Percentiles rank a stretch among this genome's conserved stretches.
phyloP scores from a whole-genome alignment of 2,797 vertebrate genomes.

The Dryobates pubescens region DNA sequence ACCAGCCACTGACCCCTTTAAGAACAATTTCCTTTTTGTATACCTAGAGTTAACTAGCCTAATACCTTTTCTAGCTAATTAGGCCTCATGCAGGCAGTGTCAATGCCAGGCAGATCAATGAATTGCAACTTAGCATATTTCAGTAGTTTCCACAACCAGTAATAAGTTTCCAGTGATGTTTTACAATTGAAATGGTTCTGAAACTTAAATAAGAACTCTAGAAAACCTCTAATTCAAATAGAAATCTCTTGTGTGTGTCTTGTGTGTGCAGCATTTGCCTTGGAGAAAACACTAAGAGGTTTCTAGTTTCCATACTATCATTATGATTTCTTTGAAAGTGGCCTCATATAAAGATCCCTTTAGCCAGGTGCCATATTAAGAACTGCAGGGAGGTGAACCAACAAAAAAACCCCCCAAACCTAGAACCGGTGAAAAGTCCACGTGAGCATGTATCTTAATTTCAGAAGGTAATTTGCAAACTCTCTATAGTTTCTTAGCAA shows the following conservation, averaged over 20 bases:
- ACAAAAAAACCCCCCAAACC: not conserved
- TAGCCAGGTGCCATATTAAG: constrained; percentile 28
- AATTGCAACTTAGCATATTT: not conserved
- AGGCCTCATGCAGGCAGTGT: not conserved
- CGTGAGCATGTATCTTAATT: constrained; percentile 7
- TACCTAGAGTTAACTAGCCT: not conserved
- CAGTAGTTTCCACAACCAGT: not conserved
- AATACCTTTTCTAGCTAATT: constrained; percentile 19
- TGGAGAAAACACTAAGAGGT: not conserved
- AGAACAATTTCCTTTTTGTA: constrained; percentile 21
- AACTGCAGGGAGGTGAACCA: not conserved
- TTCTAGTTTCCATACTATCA: constrained; percentile 18
- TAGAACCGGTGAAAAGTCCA: not conserved
- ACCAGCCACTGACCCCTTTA: constrained; percentile 33
- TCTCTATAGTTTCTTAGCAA: not conserved
- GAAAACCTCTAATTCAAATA: constrained; percentile 55
- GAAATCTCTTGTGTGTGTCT: constrained; percentile 10
- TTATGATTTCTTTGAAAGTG: constrained; percentile 57
- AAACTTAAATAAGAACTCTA: not conserved
- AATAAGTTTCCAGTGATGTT: not conserved
- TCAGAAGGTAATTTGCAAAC: constrained; percentile 34
- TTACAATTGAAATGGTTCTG: constrained; percentile 1
- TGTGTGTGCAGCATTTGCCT: constrained; percentile 34
- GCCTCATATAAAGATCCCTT: constrained; percentile 40
- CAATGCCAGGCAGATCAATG: not conserved